These are phyloP conservation scores for Ferdinandea cuprea DNA, from an alignment of 2,888 invertebrate species.

Conservation along the genomic window DNA sequence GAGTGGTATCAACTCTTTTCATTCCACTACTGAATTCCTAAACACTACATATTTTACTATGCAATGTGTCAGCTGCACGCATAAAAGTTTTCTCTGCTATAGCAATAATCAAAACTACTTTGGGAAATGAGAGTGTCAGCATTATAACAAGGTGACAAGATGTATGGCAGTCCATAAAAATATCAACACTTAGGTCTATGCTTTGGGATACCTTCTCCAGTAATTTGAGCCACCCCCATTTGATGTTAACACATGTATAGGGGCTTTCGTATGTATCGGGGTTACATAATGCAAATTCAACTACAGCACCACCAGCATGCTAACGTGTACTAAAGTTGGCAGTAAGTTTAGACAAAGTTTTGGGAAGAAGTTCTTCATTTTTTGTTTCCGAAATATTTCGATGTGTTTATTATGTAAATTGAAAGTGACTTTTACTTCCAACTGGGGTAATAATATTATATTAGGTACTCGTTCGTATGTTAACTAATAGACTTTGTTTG, in stretches of 20 bases:
- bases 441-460: not conserved
- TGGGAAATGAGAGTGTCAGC: conserved; percentile 2
- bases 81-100: not conserved
- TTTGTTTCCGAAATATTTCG: not conserved
- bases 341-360: conserved; percentile 2
- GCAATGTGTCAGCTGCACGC: conserved; percentile 2
- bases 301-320: not conserved
- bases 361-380: not conserved
- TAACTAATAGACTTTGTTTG: not conserved
- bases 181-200: not conserved
- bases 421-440: not conserved
- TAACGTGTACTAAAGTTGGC: not conserved
- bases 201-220: not conserved
- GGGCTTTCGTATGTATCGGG: too few species aligned
- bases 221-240: not conserved
- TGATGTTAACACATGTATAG: not conserved
- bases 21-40: not conserved
- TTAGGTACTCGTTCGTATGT: not conserved
- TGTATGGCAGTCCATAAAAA: conserved; percentile 5
- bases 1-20: not conserved
- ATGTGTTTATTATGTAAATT: conserved; percentile 27
- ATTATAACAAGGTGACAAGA: conserved; percentile 13
- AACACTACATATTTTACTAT: not conserved
- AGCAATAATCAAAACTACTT: not conserved
- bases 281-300: not conserved